phyloP scores from a whole-genome alignment of 2,888 invertebrate genomes.

The Panzeria rudis region DNA sequence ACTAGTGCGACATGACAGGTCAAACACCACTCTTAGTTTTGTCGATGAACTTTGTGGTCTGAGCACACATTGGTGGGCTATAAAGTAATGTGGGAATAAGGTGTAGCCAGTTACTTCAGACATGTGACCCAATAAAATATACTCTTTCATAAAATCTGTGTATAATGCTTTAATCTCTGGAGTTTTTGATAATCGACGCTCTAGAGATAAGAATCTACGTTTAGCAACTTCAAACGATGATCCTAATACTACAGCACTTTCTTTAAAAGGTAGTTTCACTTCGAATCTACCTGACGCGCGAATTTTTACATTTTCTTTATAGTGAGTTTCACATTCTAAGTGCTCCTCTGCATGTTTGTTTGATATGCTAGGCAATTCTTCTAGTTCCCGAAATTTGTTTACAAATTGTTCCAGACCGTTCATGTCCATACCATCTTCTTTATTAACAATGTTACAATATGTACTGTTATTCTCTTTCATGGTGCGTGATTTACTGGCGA shows the following conservation, averaged over 20 bases:
- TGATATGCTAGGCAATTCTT: constrained; percentile 5
- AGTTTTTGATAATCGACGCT: constrained; percentile 25
- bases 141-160: constrained; percentile 40
- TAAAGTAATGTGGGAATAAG: constrained; percentile 25
- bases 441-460: too few species aligned
- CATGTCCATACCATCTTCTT: too few species aligned
- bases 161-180: constrained; percentile 7
- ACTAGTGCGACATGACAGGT: constrained; percentile 40
- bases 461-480: not conserved
- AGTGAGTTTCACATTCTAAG: constrained; percentile 46
- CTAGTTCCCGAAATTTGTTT: constrained; percentile 43
- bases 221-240: too few species aligned
- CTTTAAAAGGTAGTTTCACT: too few species aligned
- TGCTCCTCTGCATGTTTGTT: constrained; percentile 29
- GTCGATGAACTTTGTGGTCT: constrained; percentile 27
- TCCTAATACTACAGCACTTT: too few species aligned
- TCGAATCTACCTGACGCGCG: constrained; percentile 10
- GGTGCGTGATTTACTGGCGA: constrained; percentile 12
- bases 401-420: too few species aligned
- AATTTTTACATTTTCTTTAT: constrained; percentile 10
- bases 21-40: constrained; percentile 61
- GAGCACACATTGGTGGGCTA: constrained; percentile 57
- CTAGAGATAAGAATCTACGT: constrained; percentile 31
- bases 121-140: constrained; percentile 13
- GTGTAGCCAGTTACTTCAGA: not conserved